phyloP scores from a whole-genome alignment of 2,797 vertebrate genomes.

The Alosa sapidissima region DNA sequence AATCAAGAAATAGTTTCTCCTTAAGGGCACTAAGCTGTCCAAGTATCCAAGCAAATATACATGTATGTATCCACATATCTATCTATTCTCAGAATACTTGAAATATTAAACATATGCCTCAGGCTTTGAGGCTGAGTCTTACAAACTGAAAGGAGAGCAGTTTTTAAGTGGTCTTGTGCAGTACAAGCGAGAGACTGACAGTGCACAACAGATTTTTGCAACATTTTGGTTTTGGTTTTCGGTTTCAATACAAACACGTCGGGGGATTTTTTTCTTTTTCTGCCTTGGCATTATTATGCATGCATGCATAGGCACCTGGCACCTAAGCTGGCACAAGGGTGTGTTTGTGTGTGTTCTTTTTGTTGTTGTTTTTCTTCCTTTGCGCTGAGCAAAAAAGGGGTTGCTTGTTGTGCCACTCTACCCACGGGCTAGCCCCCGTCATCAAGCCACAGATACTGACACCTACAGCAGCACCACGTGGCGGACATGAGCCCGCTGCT shows the following conservation, averaged over 20 bases:
- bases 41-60: neutral
- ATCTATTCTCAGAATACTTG: neutral
- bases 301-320: neutral
- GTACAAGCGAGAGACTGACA: neutral
- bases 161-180: neutral
- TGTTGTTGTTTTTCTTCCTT: neutral
- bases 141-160: neutral
- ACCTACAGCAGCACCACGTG: neutral
- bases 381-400: neutral
- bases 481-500: neutral
- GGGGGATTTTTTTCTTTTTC: constrained; percentile 41
- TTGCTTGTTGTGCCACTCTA: neutral
- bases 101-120: neutral
- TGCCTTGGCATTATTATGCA: constrained; percentile 9
- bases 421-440: neutral
- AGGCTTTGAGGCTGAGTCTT: neutral
- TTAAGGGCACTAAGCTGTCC: neutral
- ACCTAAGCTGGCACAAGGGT: neutral
- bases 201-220: neutral
- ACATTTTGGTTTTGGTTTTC: constrained; percentile 35
- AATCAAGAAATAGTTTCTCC: neutral
- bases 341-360: neutral
- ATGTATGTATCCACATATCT: constrained; percentile 3
- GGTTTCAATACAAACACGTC: constrained; percentile 34
- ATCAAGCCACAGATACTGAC: neutral